These are phyloP conservation scores for Aptenodytes patagonicus DNA, from an alignment of 2,113 vertebrate species.

Conservation along the genomic window DNA sequence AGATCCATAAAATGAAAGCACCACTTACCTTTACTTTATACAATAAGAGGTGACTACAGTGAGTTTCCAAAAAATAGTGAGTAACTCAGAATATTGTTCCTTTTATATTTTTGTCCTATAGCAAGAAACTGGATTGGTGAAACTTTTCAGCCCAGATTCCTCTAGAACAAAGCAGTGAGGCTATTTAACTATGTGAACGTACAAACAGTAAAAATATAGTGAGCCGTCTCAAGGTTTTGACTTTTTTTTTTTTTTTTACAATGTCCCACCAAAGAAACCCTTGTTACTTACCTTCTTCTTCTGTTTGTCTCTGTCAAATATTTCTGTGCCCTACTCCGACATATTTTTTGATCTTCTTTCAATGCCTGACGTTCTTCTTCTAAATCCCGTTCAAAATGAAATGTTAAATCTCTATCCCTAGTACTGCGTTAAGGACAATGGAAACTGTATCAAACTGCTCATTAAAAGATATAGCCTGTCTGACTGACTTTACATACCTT, in stretches of 20 bases:
- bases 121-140: neutral
- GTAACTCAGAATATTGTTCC: neutral
- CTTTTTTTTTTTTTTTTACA: neutral
- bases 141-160: neutral
- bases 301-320: slow-evolving; percentile 84
- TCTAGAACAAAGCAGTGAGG: neutral
- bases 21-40: neutral
- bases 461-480: neutral
- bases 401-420: slow-evolving; percentile 63
- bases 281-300: slow-evolving; percentile 82
- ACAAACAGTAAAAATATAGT: neutral
- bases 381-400: slow-evolving; percentile 69
- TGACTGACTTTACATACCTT: neutral
- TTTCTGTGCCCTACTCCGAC: slow-evolving; percentile 77
- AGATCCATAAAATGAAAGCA: neutral
- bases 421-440: slow-evolving; percentile 72
- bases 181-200: neutral
- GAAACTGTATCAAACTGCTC: neutral
- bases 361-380: slow-evolving; percentile 77
- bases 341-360: slow-evolving; percentile 82
- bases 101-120: neutral
- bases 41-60: neutral
- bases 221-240: neutral
- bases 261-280: neutral
- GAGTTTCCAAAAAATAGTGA: neutral